Percentiles rank a stretch among this genome's conserved stretches.
Evolutionary conservation across 2,888 invertebrate species (phyloP).

Genomic region (Protophormia terraenovae): DNA sequence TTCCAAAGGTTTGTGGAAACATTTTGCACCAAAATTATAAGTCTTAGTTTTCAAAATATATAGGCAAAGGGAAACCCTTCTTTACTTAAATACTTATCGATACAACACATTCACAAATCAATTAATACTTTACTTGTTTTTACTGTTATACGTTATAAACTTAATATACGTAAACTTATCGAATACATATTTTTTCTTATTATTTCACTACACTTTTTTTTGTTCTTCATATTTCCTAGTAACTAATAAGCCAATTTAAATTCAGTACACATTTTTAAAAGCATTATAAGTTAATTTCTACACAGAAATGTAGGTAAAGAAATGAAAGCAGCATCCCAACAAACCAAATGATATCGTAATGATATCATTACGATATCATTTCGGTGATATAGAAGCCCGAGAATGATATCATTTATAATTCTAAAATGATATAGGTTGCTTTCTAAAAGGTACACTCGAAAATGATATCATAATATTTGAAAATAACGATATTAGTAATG

Average conservation of each 20-base stretch:
- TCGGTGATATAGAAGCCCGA: too few relatives aligned
- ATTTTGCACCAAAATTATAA: too few relatives aligned
- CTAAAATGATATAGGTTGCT: too few relatives aligned
- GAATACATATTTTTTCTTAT: slow-evolving; percentile 9
- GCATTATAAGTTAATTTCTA: background rate
- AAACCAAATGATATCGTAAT: too few relatives aligned
- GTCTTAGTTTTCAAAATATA: too few relatives aligned
- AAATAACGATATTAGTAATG: too few relatives aligned
- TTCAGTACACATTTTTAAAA: slow-evolving; percentile 30
- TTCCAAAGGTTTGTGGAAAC: background rate
- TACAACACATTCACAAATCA: slow-evolving; percentile 44
- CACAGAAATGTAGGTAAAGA: background rate
- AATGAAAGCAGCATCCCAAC: background rate
- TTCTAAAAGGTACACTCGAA: too few relatives aligned
- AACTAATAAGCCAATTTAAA: slow-evolving; percentile 63
- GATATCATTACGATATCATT: too few relatives aligned
- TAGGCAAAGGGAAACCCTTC: background rate
- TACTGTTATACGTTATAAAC: background rate
- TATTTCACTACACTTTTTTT: slow-evolving; percentile 24
- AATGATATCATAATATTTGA: too few relatives aligned
- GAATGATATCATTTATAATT: too few relatives aligned
- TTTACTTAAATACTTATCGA: background rate
- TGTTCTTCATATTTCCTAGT: slow-evolving; percentile 3
- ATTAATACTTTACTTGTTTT: slow-evolving; percentile 49
- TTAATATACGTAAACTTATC: background rate